Evolutionary conservation across 2,888 invertebrate species (phyloP).

Genomic region (Pheosia gnoma): DNA sequence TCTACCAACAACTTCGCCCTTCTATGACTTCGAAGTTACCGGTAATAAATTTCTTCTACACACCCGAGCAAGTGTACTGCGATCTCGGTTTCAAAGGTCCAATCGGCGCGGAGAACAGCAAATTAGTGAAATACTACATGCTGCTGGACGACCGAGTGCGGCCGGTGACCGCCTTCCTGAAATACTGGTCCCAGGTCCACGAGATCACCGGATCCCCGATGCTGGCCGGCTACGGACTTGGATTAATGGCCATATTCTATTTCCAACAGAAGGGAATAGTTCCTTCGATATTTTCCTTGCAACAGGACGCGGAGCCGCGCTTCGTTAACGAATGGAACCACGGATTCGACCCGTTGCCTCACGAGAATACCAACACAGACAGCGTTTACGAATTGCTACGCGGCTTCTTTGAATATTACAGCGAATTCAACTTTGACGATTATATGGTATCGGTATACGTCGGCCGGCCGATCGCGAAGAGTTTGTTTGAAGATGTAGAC

Average conservation of each 20-base stretch:
- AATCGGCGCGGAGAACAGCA: slow-evolving; percentile 4
- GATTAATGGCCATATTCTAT: slow-evolving; percentile 16
- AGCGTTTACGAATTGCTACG: slow-evolving; percentile 27
- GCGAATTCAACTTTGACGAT: slow-evolving; percentile 7
- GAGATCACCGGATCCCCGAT: not conserved
- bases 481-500: not conserved
- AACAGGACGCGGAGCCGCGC: not conserved
- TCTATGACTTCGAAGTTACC: not conserved
- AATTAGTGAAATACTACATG: slow-evolving; percentile 27
- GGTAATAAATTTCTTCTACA: slow-evolving; percentile 15
- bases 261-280: slow-evolving; percentile 15
- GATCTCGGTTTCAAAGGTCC: slow-evolving; percentile 22
- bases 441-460: not conserved
- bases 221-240: slow-evolving; percentile 6
- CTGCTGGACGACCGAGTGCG: slow-evolving; percentile 20
- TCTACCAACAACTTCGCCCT: slow-evolving; percentile 11
- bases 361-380: not conserved
- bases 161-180: slow-evolving; percentile 25
- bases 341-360: slow-evolving; percentile 7
- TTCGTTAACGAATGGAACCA: slow-evolving; percentile 9
- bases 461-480: slow-evolving; percentile 1
- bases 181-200: slow-evolving; percentile 28
- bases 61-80: slow-evolving; percentile 13
- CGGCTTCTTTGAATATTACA: slow-evolving; percentile 36
- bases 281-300: slow-evolving; percentile 9